Evolutionary conservation across 1,140 invertebrate genomes (phyloP), one percentile per base, ranked within the genome.

Genomic region (Holotrichia oblita): DNA sequence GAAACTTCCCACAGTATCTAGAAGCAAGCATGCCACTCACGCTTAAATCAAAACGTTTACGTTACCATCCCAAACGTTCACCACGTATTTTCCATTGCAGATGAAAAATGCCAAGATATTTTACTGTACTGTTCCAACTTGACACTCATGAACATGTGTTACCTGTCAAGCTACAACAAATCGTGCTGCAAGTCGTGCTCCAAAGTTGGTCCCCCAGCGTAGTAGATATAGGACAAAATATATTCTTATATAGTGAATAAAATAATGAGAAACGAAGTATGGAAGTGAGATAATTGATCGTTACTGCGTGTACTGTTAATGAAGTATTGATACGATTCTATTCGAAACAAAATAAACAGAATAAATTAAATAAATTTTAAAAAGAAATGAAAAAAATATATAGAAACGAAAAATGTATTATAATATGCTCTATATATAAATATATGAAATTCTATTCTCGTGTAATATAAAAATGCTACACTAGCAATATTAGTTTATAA

Each of bases 121-220:
- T 95, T 94, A 27, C 92, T 91, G 77, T 92, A 93, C 82, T 97
- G 95, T 86, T 90, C 91, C 81, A 94, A 94, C 84, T 94, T 96
- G 14, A 92, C 92, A 83, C 89, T 91, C 24, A 93, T 96, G 92
- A 94, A 95, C 84, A 91, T 96, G 89, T 97, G 95, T 87, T 92
- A 92, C 75, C 89, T 95, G 78, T 90, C 92, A 82, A 90, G 93
- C 44, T 97, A 96, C 86, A 92, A 93, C 86, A 91, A 93, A 81
- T 94, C 94, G 84, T 97, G 95, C 85, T 97, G 95, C 88, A 91
- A 93, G 82, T 94, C 95, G 76, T 97, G 95, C 75, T 41, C 41
- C 41, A 34, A 44, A 55, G 24, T 27, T 40, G 73, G 73, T 17
- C 17, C 17, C 24, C 24, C 34, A n/a, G 73, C 73, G 73, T 74